Base-by-base conservation (phyloP, 2,113 vertebrate genomes). In the Peucedramus taeniatus region DNA sequence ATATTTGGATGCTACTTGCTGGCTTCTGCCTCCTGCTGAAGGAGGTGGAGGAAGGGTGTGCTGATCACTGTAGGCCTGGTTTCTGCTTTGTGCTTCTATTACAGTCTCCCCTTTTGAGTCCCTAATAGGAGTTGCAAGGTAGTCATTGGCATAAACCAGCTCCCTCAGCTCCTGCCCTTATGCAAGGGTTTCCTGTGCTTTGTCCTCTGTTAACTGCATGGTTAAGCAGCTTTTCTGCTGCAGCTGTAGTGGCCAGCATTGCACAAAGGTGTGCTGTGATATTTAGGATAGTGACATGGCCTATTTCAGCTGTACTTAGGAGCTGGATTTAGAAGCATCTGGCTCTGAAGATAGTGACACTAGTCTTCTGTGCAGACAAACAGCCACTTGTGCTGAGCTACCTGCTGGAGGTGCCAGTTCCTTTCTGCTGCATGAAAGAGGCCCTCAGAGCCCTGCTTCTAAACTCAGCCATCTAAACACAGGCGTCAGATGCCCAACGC, bases 161-260 rank as follows among this genome's bases (percentile, higher is more conserved):
- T 64, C 68, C 54, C 71, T 49, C 53, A 56, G 39, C 30, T 83
- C 19, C 51, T 91, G 47, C 33, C 42, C 39, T 85, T 50, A 2
- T 15, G 23, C 63, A 72, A 56, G 63, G 21, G 18, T 60, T 91
- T 68, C 33, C 68, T 65, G 26, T 50, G 24, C 64, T 83, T 71
- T 89, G 24, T 57, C 31, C 35, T 72, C 39, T 63, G 27, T 15
- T 17, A 42, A 53, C 22, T 80, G 35, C 87, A 10, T 28, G n/a
- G 69, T 57, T 84, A 66, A 60, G 65, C 39, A 35, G 47, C 69
- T 66, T 87, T 59, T 40, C 39, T 79, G 70, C 65, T 45, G 39
- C 35, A 23, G 8, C 2, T 2, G 0, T 21, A 50, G 64, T n/a
- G 74, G 42, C 56, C 74, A 21, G 74, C 0, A 1, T 50, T 37